Base-by-base conservation (phyloP, 2,888 invertebrate species). In the Myopa testacea region DNA sequence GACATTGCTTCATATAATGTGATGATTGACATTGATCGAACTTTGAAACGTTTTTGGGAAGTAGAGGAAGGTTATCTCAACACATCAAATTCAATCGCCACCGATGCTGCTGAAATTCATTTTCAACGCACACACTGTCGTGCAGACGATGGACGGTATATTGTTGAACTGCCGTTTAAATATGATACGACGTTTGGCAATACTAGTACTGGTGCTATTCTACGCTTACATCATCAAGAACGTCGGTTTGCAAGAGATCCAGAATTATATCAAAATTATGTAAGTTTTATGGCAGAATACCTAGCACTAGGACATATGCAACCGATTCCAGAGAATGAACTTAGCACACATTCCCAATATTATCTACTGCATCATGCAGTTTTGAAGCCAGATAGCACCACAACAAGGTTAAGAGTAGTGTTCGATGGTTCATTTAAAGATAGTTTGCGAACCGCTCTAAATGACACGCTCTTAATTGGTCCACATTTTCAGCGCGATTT, bases 21-120 rank as follows among this genome's bases (percentile, higher is more conserved):
- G 38, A 40, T 12, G 19, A 12, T 40, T 72, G 72, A 73, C 58
- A 12, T 73, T 38, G 72, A 73, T 40, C 38, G 19, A 40, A 63
- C 12, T 12, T 65, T 74, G 45, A 50, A 52, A 65, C 50, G 37
- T 10, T 74, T 74, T 74, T 74, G 65, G 74, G 63, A 65, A n/a
- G 45, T 74, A 34, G 74, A 74, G n/a, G 74, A 65, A 14, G 65
- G 38, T 16, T 7, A 65, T 37, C 38, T 65, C 12, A 65, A 65
- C 16, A 65, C 65, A 14, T 38, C 37, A 14, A 38, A 65, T 65
- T 34, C 38, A 65, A 3, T 65, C 16, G 16, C 3, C 12, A 38
- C 37, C 38, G 65, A 65, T 65, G 38, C 65, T 8, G 65, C 65
- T 65, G 65, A 65, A 65, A 65, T 65, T 38, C 10, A 38, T 16